phyloP scores from a whole-genome alignment of 2,797 vertebrate species.

The Pelodytes ibericus region DNA sequence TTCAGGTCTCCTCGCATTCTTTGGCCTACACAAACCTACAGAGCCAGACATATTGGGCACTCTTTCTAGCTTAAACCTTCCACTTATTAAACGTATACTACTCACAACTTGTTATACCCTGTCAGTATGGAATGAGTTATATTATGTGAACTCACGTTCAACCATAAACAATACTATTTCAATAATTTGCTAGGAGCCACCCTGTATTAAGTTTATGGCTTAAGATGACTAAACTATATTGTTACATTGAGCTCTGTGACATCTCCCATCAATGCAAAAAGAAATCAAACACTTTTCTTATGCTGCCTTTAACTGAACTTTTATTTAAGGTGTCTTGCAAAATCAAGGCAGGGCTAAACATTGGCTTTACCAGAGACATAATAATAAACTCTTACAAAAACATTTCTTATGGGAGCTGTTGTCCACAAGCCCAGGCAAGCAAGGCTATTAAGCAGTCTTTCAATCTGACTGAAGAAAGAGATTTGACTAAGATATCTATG shows the following conservation, averaged over 20 bases:
- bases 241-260: conserved; percentile 28
- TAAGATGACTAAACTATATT: conserved; percentile 42
- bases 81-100: too few relatives aligned
- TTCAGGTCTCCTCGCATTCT: too few relatives aligned
- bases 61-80: too few relatives aligned
- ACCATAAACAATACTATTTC: conserved; percentile 11
- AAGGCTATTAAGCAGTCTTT: conserved; percentile 42
- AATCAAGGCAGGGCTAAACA: conserved; percentile 35
- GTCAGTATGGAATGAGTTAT: background rate
- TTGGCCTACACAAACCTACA: too few relatives aligned
- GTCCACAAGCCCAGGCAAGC: conserved; percentile 59
- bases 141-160: conserved; percentile 1
- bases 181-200: conserved; percentile 27
- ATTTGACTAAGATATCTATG: conserved; percentile 7
- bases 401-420: conserved; percentile 38
- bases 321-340: conserved; percentile 33
- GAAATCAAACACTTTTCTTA: conserved; percentile 27
- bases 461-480: conserved; percentile 9
- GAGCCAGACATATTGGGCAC: too few relatives aligned
- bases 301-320: conserved; percentile 16
- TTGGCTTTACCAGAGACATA: conserved; percentile 39
- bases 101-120: too few relatives aligned
- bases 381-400: conserved; percentile 56
- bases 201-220: conserved; percentile 46
- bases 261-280: conserved; percentile 19